Evolutionary conservation across 2,888 invertebrate genomes (phyloP).

Genomic region (Ophonus ardosiacus): DNA sequence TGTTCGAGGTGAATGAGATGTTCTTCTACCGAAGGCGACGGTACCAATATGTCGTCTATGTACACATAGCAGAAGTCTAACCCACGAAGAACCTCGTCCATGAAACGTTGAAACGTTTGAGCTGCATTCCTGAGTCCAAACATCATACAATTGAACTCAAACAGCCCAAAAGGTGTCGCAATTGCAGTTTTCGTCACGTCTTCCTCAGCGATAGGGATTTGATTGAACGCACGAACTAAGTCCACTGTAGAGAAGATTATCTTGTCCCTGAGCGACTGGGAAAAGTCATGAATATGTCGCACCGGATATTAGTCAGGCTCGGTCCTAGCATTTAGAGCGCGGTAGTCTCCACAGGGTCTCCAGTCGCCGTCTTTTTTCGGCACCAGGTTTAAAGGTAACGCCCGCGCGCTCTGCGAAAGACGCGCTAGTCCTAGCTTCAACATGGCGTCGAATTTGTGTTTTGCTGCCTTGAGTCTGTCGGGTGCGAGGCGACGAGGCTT

Average conservation of each 20-base stretch:
- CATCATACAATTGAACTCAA: background rate
- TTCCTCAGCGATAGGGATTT: too few species aligned
- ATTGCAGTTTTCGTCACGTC: background rate
- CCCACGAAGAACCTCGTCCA: too few species aligned
- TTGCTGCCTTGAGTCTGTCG: too few species aligned
- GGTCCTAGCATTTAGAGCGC: background rate
- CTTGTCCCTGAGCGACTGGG: background rate
- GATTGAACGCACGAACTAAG: too few species aligned
- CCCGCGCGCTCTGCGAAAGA: background rate
- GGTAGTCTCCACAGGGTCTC: background rate
- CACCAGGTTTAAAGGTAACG: background rate
- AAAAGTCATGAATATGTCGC: background rate
- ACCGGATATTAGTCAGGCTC: background rate
- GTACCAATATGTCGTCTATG: too few species aligned
- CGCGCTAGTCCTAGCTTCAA: background rate
- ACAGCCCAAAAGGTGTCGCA: background rate
- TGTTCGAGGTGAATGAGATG: too few species aligned
- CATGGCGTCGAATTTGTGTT: too few species aligned
- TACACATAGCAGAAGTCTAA: too few species aligned
- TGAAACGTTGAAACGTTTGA: too few species aligned
- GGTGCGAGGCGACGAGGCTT: too few species aligned
- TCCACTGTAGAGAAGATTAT: background rate
- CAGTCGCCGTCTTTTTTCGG: too few species aligned
- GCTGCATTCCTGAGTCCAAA: background rate
- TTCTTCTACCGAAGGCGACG: too few species aligned